Base-by-base conservation (phyloP, 2,797 vertebrate species). In the Ctenopoma kingsleyae region DNA sequence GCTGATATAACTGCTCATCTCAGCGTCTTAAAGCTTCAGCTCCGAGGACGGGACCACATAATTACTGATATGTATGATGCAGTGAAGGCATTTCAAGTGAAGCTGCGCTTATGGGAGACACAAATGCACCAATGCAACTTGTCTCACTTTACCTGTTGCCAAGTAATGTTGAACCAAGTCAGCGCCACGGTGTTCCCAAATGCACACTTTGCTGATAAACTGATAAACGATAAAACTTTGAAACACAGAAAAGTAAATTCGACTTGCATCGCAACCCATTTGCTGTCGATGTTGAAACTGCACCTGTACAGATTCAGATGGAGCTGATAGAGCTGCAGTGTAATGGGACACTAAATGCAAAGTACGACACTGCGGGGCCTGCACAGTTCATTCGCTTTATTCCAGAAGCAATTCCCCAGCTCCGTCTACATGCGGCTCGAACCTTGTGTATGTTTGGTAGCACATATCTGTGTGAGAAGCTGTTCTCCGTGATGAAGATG, bases 271-370 rank as follows among this genome's bases (percentile, higher is more conserved):
- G 23, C 19, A 67, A 67, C 54, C 43, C 63, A 19, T 54, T 74
- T 74, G 35, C 49, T 47, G 62, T 48, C 66, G 62, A 66, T 3
- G 47, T 73, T 3, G 54, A 73, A 59, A 73, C 22, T n/a, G 3
- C 64, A 56, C 32, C 63, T 20, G 35, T 36, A 36, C 35, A 36
- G 35, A 36, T 36, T 36, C 35, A 36, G 35, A 36, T 36, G 10
- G 35, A 67, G 43, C 10, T 74, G 54, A 68, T 43, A 8, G 55
- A 50, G 5, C 46, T 50, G 7, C 44, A 58, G 10, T 68, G 65
- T n/a, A 68, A 11, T 50, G 36, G 11, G 17, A 36, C 30, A 13
- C 51, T 53, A 2, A 53, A 35, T 4, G 16, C 16, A 53, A 53
- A 53, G n/a, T 35, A 35, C 11, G 8, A 32, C 8, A 16, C 27